Base-by-base conservation (phyloP, 2,797 vertebrate species). In the Selene dorsalis region DNA sequence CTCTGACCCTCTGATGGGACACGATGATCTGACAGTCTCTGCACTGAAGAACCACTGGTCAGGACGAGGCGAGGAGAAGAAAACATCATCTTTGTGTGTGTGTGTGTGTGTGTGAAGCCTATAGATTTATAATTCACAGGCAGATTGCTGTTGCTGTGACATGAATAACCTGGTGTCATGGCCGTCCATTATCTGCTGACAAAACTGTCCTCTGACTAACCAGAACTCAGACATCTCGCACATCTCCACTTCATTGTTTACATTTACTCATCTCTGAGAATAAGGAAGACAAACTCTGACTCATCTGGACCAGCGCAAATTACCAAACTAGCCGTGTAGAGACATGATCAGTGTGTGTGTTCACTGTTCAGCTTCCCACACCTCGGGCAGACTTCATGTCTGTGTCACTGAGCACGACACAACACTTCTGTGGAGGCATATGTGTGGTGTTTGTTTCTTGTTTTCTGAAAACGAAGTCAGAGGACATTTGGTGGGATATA, bases 241-340 rank as follows among this genome's bases (percentile, higher is more conserved):
- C 39, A 48, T 69, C 39, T 69, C 62, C 60, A 79, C 43, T 41
- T 67, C 32, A 30, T 30, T 48, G 47, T 91, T 80, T 82, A 72
- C 68, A 75, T 89, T 77, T 48, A 78, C 62, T 74, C 56, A 43
- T 35, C 38, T 83, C 73, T 88, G 83, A 84, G 88, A 87, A 84
- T 83, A 86, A 61, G 20, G 30, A 77, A 48, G 20, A 64, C 45
- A 69, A 77, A 22, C 45, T 43, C 39, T 78, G 52, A 85, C 69
- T 88, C 75, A 89, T 87, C 30, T 82, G 52, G 61, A 84, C 73
- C 39, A 63, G 62, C 3, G n/a, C 35, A 81, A 66, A 71, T 82
- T 28, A 61, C 14, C 60, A 16, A 7, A 61, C 1, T 24, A 6
- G 66, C 45, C 22, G 11, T 47, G 50, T 13, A 10, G 45, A 26